A percentile compares a stretch with the other conserved stretches of the same genome.
Evolutionary conservation across 2,888 invertebrate species (phyloP).

Genomic region (Phalera bucephala): DNA sequence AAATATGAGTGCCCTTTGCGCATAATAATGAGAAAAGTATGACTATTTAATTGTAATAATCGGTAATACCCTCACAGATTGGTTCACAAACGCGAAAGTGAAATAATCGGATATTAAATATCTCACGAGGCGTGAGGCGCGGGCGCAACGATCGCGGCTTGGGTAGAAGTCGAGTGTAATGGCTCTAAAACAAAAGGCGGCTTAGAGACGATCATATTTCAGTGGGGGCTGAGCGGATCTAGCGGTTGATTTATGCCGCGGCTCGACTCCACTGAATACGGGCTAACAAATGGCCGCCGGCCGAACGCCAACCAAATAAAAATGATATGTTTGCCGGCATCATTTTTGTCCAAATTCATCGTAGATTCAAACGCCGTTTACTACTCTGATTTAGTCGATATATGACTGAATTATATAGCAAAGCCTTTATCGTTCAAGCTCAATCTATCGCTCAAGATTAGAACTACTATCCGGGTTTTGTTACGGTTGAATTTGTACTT

Average conservation of each 20-base stretch:
- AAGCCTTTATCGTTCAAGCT: no score
- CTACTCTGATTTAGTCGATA: slow-evolving; percentile 36
- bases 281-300: slow-evolving; percentile 46
- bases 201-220: slow-evolving; percentile 45
- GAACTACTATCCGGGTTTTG: no score
- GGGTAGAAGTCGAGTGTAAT: slow-evolving; percentile 13
- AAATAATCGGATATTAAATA: no score
- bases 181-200: slow-evolving; percentile 35
- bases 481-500: no score
- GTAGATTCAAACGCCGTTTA: slow-evolving; percentile 34
- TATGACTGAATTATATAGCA: slow-evolving; percentile 26
- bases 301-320: slow-evolving; percentile 49
- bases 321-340: slow-evolving; percentile 49
- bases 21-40: no score
- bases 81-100: no score
- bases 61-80: no score
- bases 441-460: no score
- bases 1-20: no score
- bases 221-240: slow-evolving; percentile 32
- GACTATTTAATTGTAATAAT: no score
- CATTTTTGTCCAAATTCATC: slow-evolving; percentile 39
- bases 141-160: slow-evolving; percentile 1
- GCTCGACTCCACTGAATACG: slow-evolving; percentile 38
- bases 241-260: slow-evolving; percentile 46
- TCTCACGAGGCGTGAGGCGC: no score